Base-by-base conservation (phyloP, 2,797 vertebrate genomes). In the Channa striata region DNA sequence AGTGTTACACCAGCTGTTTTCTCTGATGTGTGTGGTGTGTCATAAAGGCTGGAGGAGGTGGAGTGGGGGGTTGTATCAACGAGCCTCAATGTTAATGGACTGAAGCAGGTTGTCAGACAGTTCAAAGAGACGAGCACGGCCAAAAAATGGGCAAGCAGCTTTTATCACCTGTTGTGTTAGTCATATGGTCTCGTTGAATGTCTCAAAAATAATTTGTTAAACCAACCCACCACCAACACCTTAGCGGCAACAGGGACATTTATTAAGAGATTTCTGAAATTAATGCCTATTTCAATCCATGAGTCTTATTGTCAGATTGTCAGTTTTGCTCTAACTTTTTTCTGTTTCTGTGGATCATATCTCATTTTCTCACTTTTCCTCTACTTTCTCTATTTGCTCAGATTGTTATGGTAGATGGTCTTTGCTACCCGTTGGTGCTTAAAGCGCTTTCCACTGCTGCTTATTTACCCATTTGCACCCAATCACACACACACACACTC, bases 21-120 rank as follows among this genome's bases (percentile, higher is more conserved):
- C 90, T 94, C 92, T 94, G 93, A 93, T 89, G 92, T 93, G 93
- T 93, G 92, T 91, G 92, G 91, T 84, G 90, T 92, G 89, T 91
- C 86, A 88, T 91, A 93, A 93, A 93, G 87, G 73, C 78, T 77
- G 73, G 84, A 56, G 61, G 67, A 77, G 84, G 77, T 72, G 83
- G 83, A n/a, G 80, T 73, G 85, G 83, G 73, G 25, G 25, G 6
- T 30, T 52, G 65, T 59, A 81, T 81, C 61, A 39, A 79, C 84
- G 59, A 85, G 89, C 79, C 85, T 82, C 74, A 7, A 87, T 60
- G 82, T 91, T 94, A 93, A 94, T 92, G 92, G 92, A 90, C 90
- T 89, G 88, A 67, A 91, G 88, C 78, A 61, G 71, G 79, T 87
- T 63, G 68, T 85, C 60, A 40, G 74, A 77, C 78, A 74, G 87